Percentiles rank a stretch among this genome's conserved stretches.
Evolutionary conservation across 1,140 invertebrate genomes (phyloP).

Genomic region (Spodoptera frugiperda): DNA sequence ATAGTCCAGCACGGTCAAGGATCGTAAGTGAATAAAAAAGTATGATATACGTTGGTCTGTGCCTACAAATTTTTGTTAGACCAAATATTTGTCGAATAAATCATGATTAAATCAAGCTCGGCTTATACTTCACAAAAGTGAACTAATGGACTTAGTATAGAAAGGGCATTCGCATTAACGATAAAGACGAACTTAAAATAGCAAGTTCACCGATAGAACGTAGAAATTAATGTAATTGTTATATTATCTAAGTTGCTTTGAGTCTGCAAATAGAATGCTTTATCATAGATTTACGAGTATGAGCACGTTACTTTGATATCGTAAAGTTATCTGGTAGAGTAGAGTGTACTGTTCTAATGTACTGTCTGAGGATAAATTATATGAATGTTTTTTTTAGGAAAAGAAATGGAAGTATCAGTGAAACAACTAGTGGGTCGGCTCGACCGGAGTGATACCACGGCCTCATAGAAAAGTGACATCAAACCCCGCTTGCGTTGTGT

Average conservation of each 20-base stretch:
- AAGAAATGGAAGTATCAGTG: too few relatives aligned
- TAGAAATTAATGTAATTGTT: background rate
- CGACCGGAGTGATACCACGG: too few relatives aligned
- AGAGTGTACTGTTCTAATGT: background rate
- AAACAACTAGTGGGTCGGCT: too few relatives aligned
- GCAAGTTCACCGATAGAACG: background rate
- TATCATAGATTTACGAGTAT: conserved; percentile 32
- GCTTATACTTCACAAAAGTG: too few relatives aligned
- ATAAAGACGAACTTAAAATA: conserved; percentile 26
- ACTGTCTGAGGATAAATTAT: background rate
- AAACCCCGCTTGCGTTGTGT: too few relatives aligned
- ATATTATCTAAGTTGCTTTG: conserved; percentile 1
- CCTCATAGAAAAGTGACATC: too few relatives aligned
- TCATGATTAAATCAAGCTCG: too few relatives aligned
- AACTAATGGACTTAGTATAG: background rate
- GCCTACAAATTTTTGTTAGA: too few relatives aligned
- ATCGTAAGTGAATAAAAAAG: too few relatives aligned
- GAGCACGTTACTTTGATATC: conserved; percentile 1
- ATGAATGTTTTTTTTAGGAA: background rate
- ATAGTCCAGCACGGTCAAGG: too few relatives aligned
- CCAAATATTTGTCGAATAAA: too few relatives aligned
- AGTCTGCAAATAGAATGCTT: conserved; percentile 19
- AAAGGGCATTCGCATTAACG: conserved; percentile 8
- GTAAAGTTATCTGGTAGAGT: conserved; percentile 11
- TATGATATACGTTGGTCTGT: too few relatives aligned